Conservation (phyloP, 2,113 vertebrate species). For the Phalacrocorax pelagicus region DNA sequence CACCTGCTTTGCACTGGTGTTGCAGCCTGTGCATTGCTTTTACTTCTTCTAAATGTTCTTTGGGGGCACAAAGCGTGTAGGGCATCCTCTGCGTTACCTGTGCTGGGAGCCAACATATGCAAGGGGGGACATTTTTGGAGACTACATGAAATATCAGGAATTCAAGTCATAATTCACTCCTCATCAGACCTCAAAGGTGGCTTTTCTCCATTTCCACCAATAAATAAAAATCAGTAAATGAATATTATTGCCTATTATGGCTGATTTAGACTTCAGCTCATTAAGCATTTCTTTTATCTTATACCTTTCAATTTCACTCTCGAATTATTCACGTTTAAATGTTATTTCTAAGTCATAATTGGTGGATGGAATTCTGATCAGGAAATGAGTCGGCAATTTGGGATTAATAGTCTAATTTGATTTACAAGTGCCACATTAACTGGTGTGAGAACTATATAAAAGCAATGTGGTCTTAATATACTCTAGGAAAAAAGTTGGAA, state of each 20-base stretch:
- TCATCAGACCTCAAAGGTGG: not conserved
- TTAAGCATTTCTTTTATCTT: not conserved
- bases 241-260: not conserved
- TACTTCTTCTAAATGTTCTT: accelerated
- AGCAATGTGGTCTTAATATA: not conserved
- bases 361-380: not conserved
- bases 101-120: not conserved
- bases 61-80: accelerated
- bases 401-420: constrained; percentile 11
- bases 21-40: not conserved
- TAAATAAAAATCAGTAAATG: not conserved
- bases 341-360: not conserved
- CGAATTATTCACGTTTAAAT: constrained; percentile 1
- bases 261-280: not conserved
- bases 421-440: not conserved
- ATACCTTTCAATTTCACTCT: not conserved
- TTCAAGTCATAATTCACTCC: not conserved
- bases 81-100: not conserved
- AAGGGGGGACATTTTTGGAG: not conserved
- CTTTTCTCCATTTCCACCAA: not conserved
- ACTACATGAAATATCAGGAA: not conserved
- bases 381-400: not conserved
- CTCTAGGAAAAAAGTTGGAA: not conserved
- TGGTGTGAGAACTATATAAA: not conserved
- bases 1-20: not conserved